Conservation (phyloP, 2,888 invertebrate genomes). For the Onchidella celtica region DNA sequence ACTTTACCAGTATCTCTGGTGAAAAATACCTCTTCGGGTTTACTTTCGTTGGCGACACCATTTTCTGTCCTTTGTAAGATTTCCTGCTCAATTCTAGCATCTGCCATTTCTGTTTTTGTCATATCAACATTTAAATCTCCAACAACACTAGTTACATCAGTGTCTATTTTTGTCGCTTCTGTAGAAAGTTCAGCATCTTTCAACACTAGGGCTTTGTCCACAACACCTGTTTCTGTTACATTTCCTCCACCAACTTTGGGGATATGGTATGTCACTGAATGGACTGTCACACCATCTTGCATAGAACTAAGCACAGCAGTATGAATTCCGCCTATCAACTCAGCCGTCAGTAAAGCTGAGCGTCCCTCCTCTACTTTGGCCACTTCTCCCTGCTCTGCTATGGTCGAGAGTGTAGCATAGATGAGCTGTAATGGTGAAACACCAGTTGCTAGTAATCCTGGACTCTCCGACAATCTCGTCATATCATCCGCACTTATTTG, state of each 20-base stretch:
- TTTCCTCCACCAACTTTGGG: slow-evolving; percentile 44
- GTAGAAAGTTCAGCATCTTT: slow-evolving; percentile 1
- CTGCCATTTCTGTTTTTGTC: not conserved
- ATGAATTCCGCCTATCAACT: slow-evolving; percentile 57
- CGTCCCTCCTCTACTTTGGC: slow-evolving; percentile 43
- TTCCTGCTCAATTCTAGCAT: not conserved
- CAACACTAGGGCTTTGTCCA: not conserved
- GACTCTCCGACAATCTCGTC: slow-evolving; percentile 63
- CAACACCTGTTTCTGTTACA: not conserved
- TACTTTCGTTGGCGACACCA: not conserved
- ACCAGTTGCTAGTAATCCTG: slow-evolving; percentile 63
- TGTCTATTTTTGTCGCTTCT: not conserved
- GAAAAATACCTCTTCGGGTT: slow-evolving; percentile 4
- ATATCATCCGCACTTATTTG: slow-evolving; percentile 70
- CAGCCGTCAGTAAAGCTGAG: slow-evolving; percentile 51
- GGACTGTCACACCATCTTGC: slow-evolving; percentile 63
- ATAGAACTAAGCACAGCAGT: slow-evolving; percentile 54
- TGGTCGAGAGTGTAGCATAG: slow-evolving; percentile 69
- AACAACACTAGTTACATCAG: not conserved
- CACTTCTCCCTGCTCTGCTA: slow-evolving; percentile 59
- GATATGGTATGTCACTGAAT: slow-evolving; percentile 70
- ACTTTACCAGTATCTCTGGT: not conserved
- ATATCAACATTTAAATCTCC: not conserved
- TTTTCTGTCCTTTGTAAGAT: slow-evolving; percentile 12
- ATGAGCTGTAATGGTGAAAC: slow-evolving; percentile 69